These are phyloP conservation scores for Drosophila trapezifrons DNA, from an alignment of 1,140 invertebrate genomes.

Conservation along the genomic window DNA sequence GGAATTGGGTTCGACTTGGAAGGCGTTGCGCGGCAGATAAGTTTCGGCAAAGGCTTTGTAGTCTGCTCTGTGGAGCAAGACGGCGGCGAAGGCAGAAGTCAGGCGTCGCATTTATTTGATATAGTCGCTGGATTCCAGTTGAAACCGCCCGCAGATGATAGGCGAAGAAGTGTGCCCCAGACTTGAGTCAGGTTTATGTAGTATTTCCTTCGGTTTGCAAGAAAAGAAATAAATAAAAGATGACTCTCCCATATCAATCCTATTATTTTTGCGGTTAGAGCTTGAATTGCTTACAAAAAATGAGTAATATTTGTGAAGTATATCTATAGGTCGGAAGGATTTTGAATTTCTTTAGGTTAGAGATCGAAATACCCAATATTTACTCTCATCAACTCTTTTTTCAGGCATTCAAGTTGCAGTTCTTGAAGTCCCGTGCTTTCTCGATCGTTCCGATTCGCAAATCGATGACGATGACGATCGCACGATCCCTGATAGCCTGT, in stretches of 20 bases:
- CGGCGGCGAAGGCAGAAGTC: not conserved
- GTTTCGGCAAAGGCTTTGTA: constrained; percentile 78
- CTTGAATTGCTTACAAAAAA: not conserved
- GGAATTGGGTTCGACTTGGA: constrained; percentile 31
- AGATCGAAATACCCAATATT: not conserved
- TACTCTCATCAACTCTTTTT: not conserved
- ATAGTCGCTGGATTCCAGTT: constrained; percentile 25
- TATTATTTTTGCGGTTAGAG: not conserved
- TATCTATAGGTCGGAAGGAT: too few species aligned
- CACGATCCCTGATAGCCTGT: constrained; percentile 8
- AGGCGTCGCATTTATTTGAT: constrained; percentile 4
- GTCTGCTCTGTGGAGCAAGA: constrained; percentile 36
- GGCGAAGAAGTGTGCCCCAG: constrained; percentile 15
- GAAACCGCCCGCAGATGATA: constrained; percentile 12
- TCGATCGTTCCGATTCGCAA: constrained; percentile 29
- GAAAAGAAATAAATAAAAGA: not conserved
- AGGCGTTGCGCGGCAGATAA: constrained; percentile 68
- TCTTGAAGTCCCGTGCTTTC: constrained; percentile 35
- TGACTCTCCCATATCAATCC: constrained; percentile 1
- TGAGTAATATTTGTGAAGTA: constrained; percentile 14
- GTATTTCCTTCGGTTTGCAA: not conserved
- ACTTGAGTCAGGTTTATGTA: constrained; percentile 20
- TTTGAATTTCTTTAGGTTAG: too few species aligned
- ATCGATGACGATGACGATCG: constrained; percentile 46
- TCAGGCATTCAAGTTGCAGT: not conserved